Evolutionary conservation across 1,140 invertebrate species (phyloP).

Genomic region (Zeugodacus cucurbitae): DNA sequence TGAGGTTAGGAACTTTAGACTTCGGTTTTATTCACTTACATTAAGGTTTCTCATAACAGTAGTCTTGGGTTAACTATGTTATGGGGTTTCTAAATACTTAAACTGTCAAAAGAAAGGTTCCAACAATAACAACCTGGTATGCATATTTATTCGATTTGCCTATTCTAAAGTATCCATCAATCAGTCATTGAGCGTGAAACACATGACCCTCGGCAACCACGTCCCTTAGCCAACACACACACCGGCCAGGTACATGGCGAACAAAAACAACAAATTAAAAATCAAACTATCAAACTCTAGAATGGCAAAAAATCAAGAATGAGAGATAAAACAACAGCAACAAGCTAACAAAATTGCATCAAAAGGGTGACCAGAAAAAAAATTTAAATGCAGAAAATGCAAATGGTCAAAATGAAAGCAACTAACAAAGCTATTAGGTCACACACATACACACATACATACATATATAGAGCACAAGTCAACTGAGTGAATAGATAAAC

Average conservation of each 20-base stretch:
- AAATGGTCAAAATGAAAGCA: neutral
- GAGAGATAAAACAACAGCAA: neutral
- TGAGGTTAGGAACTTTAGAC: too few relatives aligned
- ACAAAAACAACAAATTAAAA: neutral
- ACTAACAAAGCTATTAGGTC: neutral
- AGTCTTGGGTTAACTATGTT: too few relatives aligned
- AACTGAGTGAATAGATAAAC: slow-evolving; percentile 23
- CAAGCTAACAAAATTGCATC: neutral
- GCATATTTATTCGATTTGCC: neutral
- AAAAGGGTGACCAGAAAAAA: slow-evolving; percentile 6
- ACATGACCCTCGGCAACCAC: neutral
- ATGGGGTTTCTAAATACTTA: too few relatives aligned
- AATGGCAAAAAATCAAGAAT: neutral
- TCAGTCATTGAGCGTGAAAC: neutral
- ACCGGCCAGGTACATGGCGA: neutral
- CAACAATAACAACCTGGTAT: neutral
- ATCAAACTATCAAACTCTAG: neutral
- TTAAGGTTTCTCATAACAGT: too few relatives aligned
- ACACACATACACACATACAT: neutral
- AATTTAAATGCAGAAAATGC: neutral
- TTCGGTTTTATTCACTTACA: too few relatives aligned
- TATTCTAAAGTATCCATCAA: slow-evolving; percentile 22
- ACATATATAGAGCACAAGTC: neutral
- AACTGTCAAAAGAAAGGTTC: neutral
- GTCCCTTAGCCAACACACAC: neutral